phyloP scores from a whole-genome alignment of 2,797 vertebrate genomes.

The Nasua narica region DNA sequence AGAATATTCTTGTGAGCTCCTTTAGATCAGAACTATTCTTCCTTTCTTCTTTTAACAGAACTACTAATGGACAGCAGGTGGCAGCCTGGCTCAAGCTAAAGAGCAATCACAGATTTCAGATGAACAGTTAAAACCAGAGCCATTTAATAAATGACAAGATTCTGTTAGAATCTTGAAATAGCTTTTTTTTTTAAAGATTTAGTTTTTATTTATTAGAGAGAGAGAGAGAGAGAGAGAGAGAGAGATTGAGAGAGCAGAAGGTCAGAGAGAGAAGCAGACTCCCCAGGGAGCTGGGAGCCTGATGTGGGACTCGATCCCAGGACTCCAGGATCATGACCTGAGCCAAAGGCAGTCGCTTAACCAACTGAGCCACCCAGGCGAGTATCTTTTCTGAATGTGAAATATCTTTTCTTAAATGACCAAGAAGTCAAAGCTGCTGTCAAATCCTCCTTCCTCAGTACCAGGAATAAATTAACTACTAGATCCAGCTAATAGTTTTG shows the following conservation, averaged over 20 bases:
- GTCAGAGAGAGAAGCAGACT: too few relatives aligned
- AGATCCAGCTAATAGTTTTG: background rate
- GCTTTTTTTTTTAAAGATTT: too few relatives aligned
- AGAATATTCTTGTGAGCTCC: background rate
- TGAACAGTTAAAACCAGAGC: background rate
- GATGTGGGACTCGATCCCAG: too few relatives aligned
- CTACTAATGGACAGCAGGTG: constrained; percentile 5
- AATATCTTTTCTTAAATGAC: background rate
- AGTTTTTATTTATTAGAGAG: too few relatives aligned
- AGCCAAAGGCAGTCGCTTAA: too few relatives aligned
- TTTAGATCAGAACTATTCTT: background rate
- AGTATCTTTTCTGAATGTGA: too few relatives aligned
- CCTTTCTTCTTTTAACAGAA: background rate
- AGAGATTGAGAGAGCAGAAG: too few relatives aligned
- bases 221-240: too few relatives aligned
- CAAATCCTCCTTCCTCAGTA: background rate
- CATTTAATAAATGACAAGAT: background rate
- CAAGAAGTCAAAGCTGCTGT: background rate
- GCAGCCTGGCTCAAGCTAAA: background rate
- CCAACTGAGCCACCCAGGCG: too few relatives aligned
- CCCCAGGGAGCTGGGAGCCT: too few relatives aligned
- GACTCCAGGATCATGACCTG: too few relatives aligned
- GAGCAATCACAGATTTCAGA: background rate
- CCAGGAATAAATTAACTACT: background rate
- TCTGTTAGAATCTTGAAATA: background rate